Evolutionary conservation across 2,113 vertebrate genomes (phyloP).

Genomic region (Tachysurus fulvidraco): DNA sequence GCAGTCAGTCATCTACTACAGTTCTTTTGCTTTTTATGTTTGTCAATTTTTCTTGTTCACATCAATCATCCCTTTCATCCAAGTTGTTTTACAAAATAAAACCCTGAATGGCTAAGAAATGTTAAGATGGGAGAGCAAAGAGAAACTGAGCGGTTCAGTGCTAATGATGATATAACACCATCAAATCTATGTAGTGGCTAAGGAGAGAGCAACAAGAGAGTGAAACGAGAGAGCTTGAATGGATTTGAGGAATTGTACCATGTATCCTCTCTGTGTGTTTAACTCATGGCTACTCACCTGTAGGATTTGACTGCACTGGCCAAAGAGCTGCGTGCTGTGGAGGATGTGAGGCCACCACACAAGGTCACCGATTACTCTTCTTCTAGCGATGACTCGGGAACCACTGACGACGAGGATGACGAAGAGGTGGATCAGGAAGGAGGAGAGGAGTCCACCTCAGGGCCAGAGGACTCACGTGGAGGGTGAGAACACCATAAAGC

Average conservation of each 20-base stretch:
- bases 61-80: constrained; percentile 58
- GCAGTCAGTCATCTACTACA: constrained; percentile 21
- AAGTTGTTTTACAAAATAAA: not conserved
- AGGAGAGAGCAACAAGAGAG: not conserved
- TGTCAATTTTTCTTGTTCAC: constrained; percentile 51
- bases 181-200: not conserved
- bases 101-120: not conserved
- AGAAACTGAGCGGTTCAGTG: not conserved
- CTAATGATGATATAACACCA: not conserved
- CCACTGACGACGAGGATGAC: constrained; percentile 95
- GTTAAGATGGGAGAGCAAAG: constrained; percentile 7
- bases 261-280: not conserved
- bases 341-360: constrained; percentile 90
- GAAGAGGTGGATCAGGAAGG: constrained; percentile 95
- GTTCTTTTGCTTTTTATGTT: constrained; percentile 35
- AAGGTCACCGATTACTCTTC: constrained; percentile 98
- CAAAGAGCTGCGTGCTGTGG: constrained; percentile 92
- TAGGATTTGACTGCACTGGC: constrained; percentile 95
- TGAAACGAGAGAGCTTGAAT: not conserved
- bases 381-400: constrained; percentile 95
- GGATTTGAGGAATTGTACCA: not conserved
- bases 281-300: constrained; percentile 15
- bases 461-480: constrained; percentile 89
- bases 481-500: constrained; percentile 74
- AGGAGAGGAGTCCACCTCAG: constrained; percentile 90